These are phyloP conservation scores for Stegastes partitus DNA, from an alignment of 2,113 vertebrate species.

Conservation along the genomic window DNA sequence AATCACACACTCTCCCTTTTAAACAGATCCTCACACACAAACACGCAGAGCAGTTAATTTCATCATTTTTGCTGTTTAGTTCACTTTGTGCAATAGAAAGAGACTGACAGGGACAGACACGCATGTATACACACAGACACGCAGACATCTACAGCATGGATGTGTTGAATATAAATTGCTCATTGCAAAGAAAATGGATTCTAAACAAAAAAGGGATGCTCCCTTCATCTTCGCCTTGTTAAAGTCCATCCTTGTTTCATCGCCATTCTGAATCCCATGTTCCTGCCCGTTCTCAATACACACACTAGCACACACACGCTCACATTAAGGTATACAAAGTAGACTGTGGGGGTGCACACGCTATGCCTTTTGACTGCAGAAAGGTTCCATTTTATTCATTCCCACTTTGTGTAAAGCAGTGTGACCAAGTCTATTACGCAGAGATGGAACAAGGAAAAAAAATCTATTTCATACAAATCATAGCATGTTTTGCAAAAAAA, in stretches of 20 bases:
- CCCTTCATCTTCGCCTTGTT: conserved; percentile 29
- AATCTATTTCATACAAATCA: conserved; percentile 46
- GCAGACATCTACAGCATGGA: conserved; percentile 28
- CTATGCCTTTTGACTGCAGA: conserved; percentile 37
- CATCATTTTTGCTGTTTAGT: conserved; percentile 34
- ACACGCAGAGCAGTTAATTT: conserved; percentile 37
- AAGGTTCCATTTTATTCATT: conserved; percentile 54
- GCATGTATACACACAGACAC: neutral
- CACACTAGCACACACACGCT: conserved; percentile 16
- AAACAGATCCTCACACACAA: neutral
- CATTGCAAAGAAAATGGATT: conserved; percentile 70
- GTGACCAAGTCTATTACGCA: conserved; percentile 59
- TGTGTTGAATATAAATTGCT: conserved; percentile 71
- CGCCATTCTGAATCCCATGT: conserved; percentile 4
- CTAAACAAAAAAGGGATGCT: conserved; percentile 47
- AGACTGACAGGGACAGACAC: conserved; percentile 19
- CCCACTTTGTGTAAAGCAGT: conserved; percentile 41
- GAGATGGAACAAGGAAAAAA: conserved; percentile 34
- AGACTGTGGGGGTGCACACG: conserved; percentile 28
- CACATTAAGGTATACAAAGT: neutral
- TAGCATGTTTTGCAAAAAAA: conserved; percentile 25
- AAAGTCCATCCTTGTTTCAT: conserved; percentile 44
- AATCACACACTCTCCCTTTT: conserved; percentile 17
- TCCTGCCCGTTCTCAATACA: conserved; percentile 13
- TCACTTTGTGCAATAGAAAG: conserved; percentile 14